Percentiles rank a stretch among this genome's conserved stretches.
Conservation (phyloP, 2,113 vertebrate species). For the Puntigrus tetrazona region DNA sequence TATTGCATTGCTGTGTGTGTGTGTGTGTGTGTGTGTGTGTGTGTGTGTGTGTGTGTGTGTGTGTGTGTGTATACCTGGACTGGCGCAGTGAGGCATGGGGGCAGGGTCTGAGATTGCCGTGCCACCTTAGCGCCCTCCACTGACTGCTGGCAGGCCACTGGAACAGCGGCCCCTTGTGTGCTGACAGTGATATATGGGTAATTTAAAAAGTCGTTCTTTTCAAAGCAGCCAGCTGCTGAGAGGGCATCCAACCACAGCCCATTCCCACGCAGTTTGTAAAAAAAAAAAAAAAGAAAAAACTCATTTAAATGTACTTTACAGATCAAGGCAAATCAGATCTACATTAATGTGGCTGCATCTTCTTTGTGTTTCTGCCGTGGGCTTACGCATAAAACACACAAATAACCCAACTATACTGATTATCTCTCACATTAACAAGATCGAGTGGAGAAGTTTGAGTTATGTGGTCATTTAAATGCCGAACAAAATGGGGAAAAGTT, state of each 20-base stretch:
- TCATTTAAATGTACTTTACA: constrained; percentile 74
- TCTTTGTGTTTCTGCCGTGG: constrained; percentile 34
- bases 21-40: constrained; percentile 13
- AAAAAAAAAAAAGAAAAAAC: constrained; percentile 61
- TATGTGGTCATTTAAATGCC: constrained; percentile 29
- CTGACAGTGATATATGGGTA: constrained; percentile 80
- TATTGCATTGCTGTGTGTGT: background rate
- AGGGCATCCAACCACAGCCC: constrained; percentile 72
- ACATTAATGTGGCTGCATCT: constrained; percentile 63
- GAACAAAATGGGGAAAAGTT: constrained; percentile 42
- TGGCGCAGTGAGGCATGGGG: constrained; percentile 47
- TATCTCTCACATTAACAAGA: constrained; percentile 31
- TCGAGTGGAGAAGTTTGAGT: constrained; percentile 33
- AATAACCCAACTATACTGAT: constrained; percentile 38
- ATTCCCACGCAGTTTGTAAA: constrained; percentile 65
- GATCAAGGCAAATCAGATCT: constrained; percentile 65
- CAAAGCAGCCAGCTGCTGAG: constrained; percentile 72
- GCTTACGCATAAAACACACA: constrained; percentile 49
- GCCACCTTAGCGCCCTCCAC: constrained; percentile 59
- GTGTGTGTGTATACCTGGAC: constrained; percentile 43
- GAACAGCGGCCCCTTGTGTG: constrained; percentile 63
- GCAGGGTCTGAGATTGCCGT: constrained; percentile 59
- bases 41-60: constrained; percentile 6
- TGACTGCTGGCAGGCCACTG: constrained; percentile 59
- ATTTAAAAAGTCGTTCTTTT: constrained; percentile 80